These are phyloP conservation scores for Drosophila paucipuncta DNA, from an alignment of 2,888 invertebrate genomes.

Conservation along the genomic window DNA sequence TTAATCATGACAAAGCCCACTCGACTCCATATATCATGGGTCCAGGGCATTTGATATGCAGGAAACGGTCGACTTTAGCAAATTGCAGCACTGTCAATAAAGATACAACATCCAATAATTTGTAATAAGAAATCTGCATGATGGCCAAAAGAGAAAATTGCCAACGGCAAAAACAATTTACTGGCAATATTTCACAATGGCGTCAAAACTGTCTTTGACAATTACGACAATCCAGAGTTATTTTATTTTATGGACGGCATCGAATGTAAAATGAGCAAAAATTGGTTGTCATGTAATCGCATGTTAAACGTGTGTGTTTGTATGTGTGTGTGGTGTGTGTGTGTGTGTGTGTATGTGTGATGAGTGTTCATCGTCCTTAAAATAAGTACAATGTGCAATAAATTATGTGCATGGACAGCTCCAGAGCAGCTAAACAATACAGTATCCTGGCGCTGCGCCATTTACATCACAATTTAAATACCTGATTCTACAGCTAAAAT, in stretches of 20 bases:
- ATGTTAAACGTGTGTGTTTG: conserved; percentile 8
- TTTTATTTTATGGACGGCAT: conserved; percentile 77
- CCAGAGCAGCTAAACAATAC: conserved; percentile 41
- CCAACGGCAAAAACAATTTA: conserved; percentile 68
- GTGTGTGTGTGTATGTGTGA: conserved; percentile 14
- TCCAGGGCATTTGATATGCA: conserved; percentile 65
- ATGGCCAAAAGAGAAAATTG: conserved; percentile 18
- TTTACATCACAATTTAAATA: conserved; percentile 72
- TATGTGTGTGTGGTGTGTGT: conserved; percentile 1
- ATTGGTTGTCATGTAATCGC: conserved; percentile 42
- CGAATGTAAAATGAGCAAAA: conserved; percentile 51
- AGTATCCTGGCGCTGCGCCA: conserved; percentile 53
- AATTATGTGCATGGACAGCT: conserved; percentile 73
- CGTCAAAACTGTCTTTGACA: conserved; percentile 81
- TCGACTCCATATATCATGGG: conserved; percentile 66
- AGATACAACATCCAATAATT: conserved; percentile 65
- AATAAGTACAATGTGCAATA: conserved; percentile 71
- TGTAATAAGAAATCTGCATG: conserved; percentile 68
- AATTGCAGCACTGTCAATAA: conserved; percentile 77
- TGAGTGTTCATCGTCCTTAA: conserved; percentile 58
- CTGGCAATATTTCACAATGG: conserved; percentile 74
- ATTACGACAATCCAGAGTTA: conserved; percentile 72
- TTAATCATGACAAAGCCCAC: conserved; percentile 60
- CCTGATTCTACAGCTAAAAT: conserved; percentile 68
- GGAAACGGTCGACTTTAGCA: conserved; percentile 70